phyloP scores from a whole-genome alignment of 2,888 invertebrate genomes.

The Callosobruchus maculatus region DNA sequence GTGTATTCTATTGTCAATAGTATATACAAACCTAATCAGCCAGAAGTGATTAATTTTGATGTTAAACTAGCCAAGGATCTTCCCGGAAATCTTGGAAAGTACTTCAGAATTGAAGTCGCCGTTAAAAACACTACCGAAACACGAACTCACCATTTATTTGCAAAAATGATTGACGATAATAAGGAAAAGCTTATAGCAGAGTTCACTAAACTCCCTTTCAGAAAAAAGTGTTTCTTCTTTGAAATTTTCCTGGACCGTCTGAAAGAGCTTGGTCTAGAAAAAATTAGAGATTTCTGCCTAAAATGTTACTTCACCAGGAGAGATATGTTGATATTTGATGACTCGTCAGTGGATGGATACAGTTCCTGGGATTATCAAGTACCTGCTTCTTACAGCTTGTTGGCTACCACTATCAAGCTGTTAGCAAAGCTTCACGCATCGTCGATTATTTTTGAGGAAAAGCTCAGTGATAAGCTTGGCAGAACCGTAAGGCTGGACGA shows the following conservation, averaged over 20 bases:
- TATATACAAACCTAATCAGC: neutral
- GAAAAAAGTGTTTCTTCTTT: neutral
- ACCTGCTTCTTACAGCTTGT: neutral
- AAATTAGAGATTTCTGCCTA: neutral
- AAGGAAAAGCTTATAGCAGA: neutral
- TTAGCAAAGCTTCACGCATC: slow-evolving; percentile 38
- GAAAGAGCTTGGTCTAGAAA: neutral
- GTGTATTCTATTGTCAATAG: neutral
- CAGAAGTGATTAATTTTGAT: neutral
- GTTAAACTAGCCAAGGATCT: neutral
- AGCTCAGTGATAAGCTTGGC: slow-evolving; percentile 20
- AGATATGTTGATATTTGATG: neutral
- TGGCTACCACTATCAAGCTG: neutral
- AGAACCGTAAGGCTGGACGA: slow-evolving; percentile 29
- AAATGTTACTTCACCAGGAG: neutral
- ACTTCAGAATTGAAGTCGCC: neutral
- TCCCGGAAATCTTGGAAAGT: neutral
- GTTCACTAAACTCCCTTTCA: neutral
- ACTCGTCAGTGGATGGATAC: neutral
- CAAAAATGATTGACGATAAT: neutral
- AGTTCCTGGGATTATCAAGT: neutral
- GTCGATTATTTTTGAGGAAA: slow-evolving; percentile 38
- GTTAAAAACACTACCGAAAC: neutral
- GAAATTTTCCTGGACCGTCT: neutral
- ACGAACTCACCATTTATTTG: neutral